A percentile compares a stretch with the other conserved stretches of the same genome.
Conservation (phyloP, 1,140 invertebrate species). For the Charaxes varanes region DNA sequence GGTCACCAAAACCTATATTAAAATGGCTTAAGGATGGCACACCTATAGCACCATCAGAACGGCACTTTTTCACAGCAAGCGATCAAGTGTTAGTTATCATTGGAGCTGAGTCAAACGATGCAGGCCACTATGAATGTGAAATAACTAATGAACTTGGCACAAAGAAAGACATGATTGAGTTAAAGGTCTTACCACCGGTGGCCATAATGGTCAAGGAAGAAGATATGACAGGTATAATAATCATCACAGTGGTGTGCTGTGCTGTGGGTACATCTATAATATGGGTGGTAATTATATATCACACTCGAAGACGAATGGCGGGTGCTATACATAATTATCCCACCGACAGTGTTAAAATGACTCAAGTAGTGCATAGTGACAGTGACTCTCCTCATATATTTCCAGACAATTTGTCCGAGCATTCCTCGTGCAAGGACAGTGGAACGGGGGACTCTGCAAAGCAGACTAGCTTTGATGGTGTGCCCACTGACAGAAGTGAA, state of each 20-base stretch:
- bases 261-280: constrained; percentile 91
- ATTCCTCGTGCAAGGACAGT: constrained; percentile 79
- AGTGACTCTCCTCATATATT: constrained; percentile 66
- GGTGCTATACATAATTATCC: constrained; percentile 52
- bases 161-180: constrained; percentile 70
- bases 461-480: constrained; percentile 74
- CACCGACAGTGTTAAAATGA: constrained; percentile 66
- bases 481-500: constrained; percentile 61
- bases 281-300: constrained; percentile 95
- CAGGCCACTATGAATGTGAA: constrained; percentile 91
- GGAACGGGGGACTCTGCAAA: constrained; percentile 81
- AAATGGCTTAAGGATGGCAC: constrained; percentile 92
- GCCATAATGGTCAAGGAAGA: constrained; percentile 76
- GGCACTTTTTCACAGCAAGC: constrained; percentile 89
- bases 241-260: constrained; percentile 92
- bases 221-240: constrained; percentile 88
- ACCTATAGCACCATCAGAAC: constrained; percentile 80
- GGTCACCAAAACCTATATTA: constrained; percentile 90
- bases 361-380: constrained; percentile 67
- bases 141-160: constrained; percentile 89
- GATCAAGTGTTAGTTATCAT: constrained; percentile 92
- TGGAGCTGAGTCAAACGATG: constrained; percentile 83
- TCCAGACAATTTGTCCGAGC: constrained; percentile 71
- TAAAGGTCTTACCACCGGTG: constrained; percentile 75
- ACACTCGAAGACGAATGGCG: constrained; percentile 81